A percentile compares a stretch with the other conserved stretches of the same genome.
These are phyloP conservation scores for Latrodectus geometricus DNA, from an alignment of 1,140 invertebrate genomes.

Conservation along the genomic window DNA sequence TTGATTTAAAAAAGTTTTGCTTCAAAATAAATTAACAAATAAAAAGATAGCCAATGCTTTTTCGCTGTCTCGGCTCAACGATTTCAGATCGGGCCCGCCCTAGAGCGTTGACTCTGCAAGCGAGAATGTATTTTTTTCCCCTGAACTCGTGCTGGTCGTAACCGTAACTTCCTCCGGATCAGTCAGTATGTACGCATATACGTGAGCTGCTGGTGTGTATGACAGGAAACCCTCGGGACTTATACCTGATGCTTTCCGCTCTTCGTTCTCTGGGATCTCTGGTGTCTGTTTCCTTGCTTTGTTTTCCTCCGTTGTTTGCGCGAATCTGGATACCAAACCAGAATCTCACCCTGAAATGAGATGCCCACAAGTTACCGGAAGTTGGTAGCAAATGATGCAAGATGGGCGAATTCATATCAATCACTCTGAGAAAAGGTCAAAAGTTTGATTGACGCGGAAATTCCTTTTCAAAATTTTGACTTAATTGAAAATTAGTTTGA, in stretches of 20 bases:
- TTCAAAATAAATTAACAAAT: not conserved
- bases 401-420: not conserved
- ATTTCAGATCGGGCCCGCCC: constrained; percentile 45
- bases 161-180: constrained; percentile 47
- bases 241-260: not conserved
- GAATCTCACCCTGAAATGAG: not conserved
- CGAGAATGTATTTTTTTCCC: constrained; percentile 22
- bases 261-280: not conserved
- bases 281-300: not conserved
- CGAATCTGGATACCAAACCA: not conserved
- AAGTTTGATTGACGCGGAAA: too few species aligned
- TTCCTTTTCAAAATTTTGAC: too few species aligned
- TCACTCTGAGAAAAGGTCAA: too few species aligned
- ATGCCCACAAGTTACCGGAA: not conserved
- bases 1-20: not conserved
- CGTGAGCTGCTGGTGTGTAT: constrained; percentile 1
- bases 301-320: not conserved
- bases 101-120: constrained; percentile 39
- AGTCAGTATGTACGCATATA: constrained; percentile 8
- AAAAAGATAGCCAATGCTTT: constrained; percentile 1
- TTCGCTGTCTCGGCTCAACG: constrained; percentile 37
- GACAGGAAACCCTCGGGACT: constrained; percentile 24
- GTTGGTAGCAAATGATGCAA: not conserved
- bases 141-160: constrained; percentile 10
- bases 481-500: too few species aligned